Base-by-base conservation (phyloP, 2,113 vertebrate genomes). In the Caloenas nicobarica region DNA sequence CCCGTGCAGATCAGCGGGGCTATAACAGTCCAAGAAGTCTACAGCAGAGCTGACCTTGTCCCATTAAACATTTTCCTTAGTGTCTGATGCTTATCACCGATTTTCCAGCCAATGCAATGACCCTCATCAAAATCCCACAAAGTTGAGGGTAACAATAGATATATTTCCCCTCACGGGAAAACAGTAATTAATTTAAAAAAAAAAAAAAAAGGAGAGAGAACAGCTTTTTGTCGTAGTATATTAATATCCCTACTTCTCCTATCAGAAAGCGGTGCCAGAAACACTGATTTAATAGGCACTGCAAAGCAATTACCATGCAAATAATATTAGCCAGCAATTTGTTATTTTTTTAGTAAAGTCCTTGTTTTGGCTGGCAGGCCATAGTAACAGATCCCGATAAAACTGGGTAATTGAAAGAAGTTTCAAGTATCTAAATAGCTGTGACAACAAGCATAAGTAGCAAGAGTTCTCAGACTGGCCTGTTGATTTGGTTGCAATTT, bases 251-350 rank as follows among this genome's bases (percentile, higher is more conserved):
- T 64, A 80, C 76, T 96, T 78, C 36, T 89, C 74, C 84, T 83
- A 91, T 57, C 81, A 81, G 79, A 83, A 77, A 81, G 81, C 74
- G 82, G 71, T 95, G 96, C 93, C 95, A 96, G 89, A 89, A 94
- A 89, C 95, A 95, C 48, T 95, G 94, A 97, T 96, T 96, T 95
- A 97, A 96, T 26, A 94, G 58, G 78, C 79, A 71, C 91, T 91
- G 92, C 81, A 93, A 89, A 96, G 94, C 89, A 95, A 97, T 97
- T 96, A 96, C 94, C 81, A 96, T 95, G 89, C 93, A 96, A 96
- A 96, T 96, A 89, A 88, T 97, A 96, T 95, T 95, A 94, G 82
- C 84, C 48, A 84, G 74, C 69, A 87, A 92, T 95, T 91, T 88
- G 80, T 96, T 86, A 48, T 78, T 84, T 95, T 89, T 76, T 95